Evolutionary conservation across 2,797 vertebrate genomes (phyloP).

Genomic region (Hoplostethus mediterraneus): DNA sequence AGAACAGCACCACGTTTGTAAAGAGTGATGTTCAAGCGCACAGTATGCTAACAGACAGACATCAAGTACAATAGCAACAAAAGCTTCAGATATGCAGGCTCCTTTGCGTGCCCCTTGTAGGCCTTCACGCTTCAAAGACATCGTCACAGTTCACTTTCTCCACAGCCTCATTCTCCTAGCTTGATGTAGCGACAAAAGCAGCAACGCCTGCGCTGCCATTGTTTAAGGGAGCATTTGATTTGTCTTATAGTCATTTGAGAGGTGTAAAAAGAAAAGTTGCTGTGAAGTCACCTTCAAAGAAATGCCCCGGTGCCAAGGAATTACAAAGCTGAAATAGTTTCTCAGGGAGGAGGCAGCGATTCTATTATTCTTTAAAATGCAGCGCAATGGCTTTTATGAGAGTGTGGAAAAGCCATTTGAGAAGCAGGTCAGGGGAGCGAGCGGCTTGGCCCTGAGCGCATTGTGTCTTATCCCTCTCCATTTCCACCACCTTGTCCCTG

Average conservation of each 20-base stretch:
- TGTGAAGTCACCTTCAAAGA: conserved; percentile 88
- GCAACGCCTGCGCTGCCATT: conserved; percentile 52
- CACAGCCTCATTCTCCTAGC: conserved; percentile 39
- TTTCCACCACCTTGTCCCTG: conserved; percentile 85
- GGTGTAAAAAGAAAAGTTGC: conserved; percentile 76
- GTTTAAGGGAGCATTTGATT: conserved; percentile 77
- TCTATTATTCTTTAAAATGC: conserved; percentile 89
- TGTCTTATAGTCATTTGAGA: conserved; percentile 73
- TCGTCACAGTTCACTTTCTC: conserved; percentile 40
- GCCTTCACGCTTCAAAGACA: conserved; percentile 56
- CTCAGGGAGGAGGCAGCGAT: conserved; percentile 78
- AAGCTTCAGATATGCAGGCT: conserved; percentile 32
- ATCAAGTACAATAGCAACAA: conserved; percentile 51
- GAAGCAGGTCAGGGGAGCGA: conserved; percentile 82
- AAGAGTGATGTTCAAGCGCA: conserved; percentile 15
- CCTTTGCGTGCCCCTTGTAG: conserved; percentile 32
- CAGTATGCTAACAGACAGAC: conserved; percentile 39
- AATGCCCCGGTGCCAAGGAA: conserved; percentile 79
- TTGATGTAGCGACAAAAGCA: conserved; percentile 62
- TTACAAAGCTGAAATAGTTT: conserved; percentile 87
- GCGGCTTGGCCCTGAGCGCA: conserved; percentile 82
- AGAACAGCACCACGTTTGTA: conserved; percentile 21
- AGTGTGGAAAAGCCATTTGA: conserved; percentile 87
- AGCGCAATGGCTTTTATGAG: conserved; percentile 84
- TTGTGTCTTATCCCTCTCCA: conserved; percentile 86